A percentile compares a stretch with the other conserved stretches of the same genome.
Conservation (phyloP, 2,888 invertebrate species). For the Ectobius pallidus region DNA sequence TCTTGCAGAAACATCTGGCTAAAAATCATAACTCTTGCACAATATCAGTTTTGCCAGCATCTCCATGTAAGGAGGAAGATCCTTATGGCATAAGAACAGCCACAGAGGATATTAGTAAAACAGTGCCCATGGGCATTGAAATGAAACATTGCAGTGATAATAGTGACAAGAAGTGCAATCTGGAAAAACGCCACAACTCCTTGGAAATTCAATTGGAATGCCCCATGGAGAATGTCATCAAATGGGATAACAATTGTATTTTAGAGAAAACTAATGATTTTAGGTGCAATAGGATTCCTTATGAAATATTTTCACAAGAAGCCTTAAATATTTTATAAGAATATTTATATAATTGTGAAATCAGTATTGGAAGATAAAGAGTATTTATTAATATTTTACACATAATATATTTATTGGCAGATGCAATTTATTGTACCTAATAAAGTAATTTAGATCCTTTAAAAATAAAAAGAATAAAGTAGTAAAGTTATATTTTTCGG, state of each 20-base stretch:
- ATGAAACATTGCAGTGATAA: not conserved
- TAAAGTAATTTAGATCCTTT: too few species aligned
- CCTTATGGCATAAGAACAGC: not conserved
- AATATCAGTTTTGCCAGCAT: not conserved
- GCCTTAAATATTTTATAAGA: conserved; percentile 39
- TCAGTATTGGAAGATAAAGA: conserved; percentile 30
- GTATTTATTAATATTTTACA: too few species aligned
- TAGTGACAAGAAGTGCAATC: not conserved
- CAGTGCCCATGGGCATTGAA: not conserved
- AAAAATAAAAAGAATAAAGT: too few species aligned
- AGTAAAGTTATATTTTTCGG: conserved; percentile 22
- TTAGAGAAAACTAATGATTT: too few species aligned
- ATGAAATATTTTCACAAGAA: conserved; percentile 34
- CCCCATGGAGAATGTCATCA: too few species aligned
- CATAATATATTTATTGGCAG: too few species aligned
- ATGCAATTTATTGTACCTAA: too few species aligned
- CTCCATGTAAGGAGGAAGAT: not conserved
- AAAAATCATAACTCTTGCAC: conserved; percentile 48
- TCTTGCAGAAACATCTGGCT: conserved; percentile 54
- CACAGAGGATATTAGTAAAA: not conserved
- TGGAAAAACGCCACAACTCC: not conserved
- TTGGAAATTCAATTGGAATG: not conserved
- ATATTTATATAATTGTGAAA: conserved; percentile 9
- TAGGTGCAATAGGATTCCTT: conserved; percentile 17
- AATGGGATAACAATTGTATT: too few species aligned